Base-by-base conservation (phyloP, 2,113 vertebrate genomes). In the Notothenia rossii region DNA sequence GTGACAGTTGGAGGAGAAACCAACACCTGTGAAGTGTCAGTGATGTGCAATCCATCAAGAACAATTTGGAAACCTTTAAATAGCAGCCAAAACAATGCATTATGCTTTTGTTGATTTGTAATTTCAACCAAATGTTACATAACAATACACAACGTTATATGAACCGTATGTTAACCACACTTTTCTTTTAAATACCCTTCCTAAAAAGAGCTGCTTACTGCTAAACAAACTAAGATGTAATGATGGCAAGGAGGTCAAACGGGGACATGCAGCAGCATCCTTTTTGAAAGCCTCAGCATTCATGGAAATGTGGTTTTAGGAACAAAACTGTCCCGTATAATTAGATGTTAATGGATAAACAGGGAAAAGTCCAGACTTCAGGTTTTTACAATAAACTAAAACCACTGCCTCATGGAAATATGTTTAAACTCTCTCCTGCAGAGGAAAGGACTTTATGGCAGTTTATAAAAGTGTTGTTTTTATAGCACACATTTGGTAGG, bases 1-100 rank as follows among this genome's bases (percentile, higher is more conserved):
- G 55, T 82, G 86, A 88, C 83, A 84, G 85, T 73, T 82, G 81
- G 40, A 50, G 20, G 36, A 40, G 53, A 62, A 59, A 60, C 50
- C 25, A 72, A 65, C 73, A 80, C 49, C 61, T 85, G 67, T 73
- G 36, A 59, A 53, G 46, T 43, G 62, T 62, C 17, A 51, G 7
- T 55, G 61, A 5, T 36, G 33, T n/a, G 62, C 33, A 73, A 54
- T 36, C n/a, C 3, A 15, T 36, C 15, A 8, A 29, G 14, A 54
- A 64, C 22, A n/a, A 81, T 69, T 43, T 43, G 50, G 8, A 18
- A 63, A 50, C 25, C 60, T 55, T 56, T 22, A 50, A 33, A 61
- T 18, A 60, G 29, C 48, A n/a, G 17, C 55, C 56, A 36, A 17
- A 58, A 18, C 9, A 36, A 18, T 33, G 8, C 6, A 56, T 29